Conservation (phyloP, 2,888 invertebrate species). For the Scelioninae gen. 1 region DNA sequence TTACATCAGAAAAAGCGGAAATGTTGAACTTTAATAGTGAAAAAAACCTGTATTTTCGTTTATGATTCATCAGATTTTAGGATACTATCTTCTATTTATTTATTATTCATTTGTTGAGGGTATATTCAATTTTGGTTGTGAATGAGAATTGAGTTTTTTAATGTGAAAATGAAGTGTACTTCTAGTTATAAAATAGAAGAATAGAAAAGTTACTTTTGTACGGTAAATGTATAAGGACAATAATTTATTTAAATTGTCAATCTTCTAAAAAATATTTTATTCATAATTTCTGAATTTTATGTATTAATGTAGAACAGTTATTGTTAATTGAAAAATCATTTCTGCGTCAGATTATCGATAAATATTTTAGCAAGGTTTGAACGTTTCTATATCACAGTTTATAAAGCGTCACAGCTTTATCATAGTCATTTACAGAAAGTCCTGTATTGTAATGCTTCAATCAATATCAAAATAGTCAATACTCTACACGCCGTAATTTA, state of each 20-base stretch:
- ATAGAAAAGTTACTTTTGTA: no score
- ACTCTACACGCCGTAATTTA: constrained; percentile 40
- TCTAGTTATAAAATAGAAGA: not conserved
- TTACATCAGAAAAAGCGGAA: constrained; percentile 70
- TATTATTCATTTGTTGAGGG: not conserved
- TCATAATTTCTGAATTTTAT: no score
- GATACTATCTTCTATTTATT: constrained; percentile 33
- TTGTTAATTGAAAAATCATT: constrained; percentile 25
- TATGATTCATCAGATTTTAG: constrained; percentile 53
- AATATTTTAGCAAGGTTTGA: constrained; percentile 18
- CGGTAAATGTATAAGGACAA: not conserved
- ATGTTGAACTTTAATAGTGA: constrained; percentile 65
- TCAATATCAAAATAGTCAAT: constrained; percentile 61
- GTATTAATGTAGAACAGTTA: not conserved
- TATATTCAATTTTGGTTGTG: not conserved
- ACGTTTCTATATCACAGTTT: constrained; percentile 19
- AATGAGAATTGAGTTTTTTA: constrained; percentile 1
- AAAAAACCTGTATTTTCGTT: constrained; percentile 65
- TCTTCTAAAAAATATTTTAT: no score
- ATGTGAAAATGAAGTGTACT: not conserved
- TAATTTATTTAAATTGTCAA: not conserved
- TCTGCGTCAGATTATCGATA: constrained; percentile 19
- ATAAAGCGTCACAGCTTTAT: constrained; percentile 40
- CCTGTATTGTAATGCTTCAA: constrained; percentile 47
- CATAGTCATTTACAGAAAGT: constrained; percentile 36